phyloP scores from a whole-genome alignment of 2,888 invertebrate genomes.

The Aleiodes alternator region DNA sequence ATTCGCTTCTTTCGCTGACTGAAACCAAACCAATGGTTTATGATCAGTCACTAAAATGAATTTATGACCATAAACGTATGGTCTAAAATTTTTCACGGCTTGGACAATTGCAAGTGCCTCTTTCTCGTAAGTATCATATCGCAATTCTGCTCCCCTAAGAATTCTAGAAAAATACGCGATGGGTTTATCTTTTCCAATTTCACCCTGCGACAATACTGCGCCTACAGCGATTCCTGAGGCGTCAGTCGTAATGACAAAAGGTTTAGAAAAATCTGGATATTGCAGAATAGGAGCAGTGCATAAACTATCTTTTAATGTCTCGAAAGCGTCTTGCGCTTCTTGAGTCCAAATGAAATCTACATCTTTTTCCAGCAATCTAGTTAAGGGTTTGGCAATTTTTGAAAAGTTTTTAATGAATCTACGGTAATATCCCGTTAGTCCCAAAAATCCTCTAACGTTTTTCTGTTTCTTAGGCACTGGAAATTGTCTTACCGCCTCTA shows the following conservation, averaged over 20 bases:
- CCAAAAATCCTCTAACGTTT: conserved; percentile 10
- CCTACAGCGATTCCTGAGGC: not conserved
- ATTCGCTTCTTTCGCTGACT: not conserved
- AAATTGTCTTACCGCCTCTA: conserved; percentile 2
- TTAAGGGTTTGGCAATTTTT: not conserved
- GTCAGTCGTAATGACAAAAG: not conserved
- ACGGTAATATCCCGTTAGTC: conserved; percentile 3
- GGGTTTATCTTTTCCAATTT: not conserved
- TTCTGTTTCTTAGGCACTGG: conserved; percentile 14
- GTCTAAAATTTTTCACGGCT: conserved; percentile 13
- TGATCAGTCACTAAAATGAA: no score
- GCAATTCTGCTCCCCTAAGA: not conserved
- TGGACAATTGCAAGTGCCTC: conserved; percentile 9
- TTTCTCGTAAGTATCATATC: conserved; percentile 13
- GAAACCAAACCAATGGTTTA: no score
- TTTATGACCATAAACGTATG: not conserved
- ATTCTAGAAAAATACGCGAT: conserved; percentile 17
- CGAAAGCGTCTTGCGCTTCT: not conserved
- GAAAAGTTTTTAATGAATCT: not conserved
- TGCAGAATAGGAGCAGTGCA: not conserved
- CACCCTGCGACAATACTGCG: not conserved
- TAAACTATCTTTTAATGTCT: not conserved
- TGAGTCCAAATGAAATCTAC: not conserved
- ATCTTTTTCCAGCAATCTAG: not conserved
- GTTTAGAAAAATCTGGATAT: not conserved